phyloP scores from a whole-genome alignment of 2,113 vertebrate genomes.

The Brachionichthys hirsutus region DNA sequence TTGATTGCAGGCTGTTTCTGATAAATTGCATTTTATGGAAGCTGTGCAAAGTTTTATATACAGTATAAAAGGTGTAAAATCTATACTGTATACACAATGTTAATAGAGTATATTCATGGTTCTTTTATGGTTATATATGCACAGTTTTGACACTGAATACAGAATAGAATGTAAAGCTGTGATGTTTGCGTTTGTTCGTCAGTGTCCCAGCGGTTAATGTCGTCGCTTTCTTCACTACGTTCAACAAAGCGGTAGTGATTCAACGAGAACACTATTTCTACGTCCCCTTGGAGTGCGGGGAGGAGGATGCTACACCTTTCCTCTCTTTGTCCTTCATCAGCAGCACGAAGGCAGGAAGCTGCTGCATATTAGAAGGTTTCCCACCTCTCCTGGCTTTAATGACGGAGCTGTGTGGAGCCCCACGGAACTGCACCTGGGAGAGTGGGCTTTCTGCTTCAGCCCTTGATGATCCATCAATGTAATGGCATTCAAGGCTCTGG shows the following conservation, averaged over 20 bases:
- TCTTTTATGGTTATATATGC: too few relatives aligned
- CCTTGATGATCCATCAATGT: too few relatives aligned
- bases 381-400: constrained; percentile 24
- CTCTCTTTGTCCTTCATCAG: constrained; percentile 86
- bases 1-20: too few relatives aligned
- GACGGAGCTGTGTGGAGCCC: constrained; percentile 32
- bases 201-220: background rate
- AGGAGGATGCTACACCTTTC: constrained; percentile 88
- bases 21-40: constrained; percentile 15
- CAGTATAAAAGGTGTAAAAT: too few relatives aligned
- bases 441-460: too few relatives aligned
- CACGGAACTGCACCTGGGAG: background rate
- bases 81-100: background rate
- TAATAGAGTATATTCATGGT: background rate
- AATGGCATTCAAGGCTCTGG: too few relatives aligned
- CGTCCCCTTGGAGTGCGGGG: constrained; percentile 24
- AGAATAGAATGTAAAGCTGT: too few relatives aligned
- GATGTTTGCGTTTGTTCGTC: background rate
- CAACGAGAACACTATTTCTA: background rate
- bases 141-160: too few relatives aligned
- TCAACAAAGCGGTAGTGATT: constrained; percentile 11
- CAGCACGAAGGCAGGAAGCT: constrained; percentile 62
- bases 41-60: background rate
- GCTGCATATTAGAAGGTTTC: constrained; percentile 3
- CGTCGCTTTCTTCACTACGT: background rate